Evolutionary conservation across 2,113 vertebrate species (phyloP).

Genomic region (Thunnus thynnus): DNA sequence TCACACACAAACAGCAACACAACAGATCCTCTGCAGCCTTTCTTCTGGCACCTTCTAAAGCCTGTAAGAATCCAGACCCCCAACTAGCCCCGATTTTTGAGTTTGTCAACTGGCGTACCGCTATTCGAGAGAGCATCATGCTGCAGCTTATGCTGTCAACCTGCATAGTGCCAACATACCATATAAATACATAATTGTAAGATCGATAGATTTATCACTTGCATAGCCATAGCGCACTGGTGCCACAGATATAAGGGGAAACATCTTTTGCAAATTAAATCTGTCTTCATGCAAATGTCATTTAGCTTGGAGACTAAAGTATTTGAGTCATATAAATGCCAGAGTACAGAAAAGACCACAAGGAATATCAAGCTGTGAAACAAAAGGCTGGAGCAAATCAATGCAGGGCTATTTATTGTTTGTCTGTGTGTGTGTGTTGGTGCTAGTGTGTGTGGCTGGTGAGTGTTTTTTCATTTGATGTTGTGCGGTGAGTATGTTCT

Average conservation of each 20-base stretch:
- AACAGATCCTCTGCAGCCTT: slow-evolving; percentile 23
- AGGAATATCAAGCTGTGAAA: slow-evolving; percentile 17
- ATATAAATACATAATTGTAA: slow-evolving; percentile 59
- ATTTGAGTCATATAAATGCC: slow-evolving; percentile 19
- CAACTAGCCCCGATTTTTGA: slow-evolving; percentile 32
- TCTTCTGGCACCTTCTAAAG: slow-evolving; percentile 32
- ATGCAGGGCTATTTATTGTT: slow-evolving; percentile 6
- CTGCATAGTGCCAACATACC: slow-evolving; percentile 46
- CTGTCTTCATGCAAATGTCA: slow-evolving; percentile 48
- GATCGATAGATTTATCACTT: slow-evolving; percentile 71
- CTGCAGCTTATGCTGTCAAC: slow-evolving; percentile 54
- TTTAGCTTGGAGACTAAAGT: slow-evolving; percentile 30
- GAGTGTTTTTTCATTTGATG: slow-evolving; percentile 34
- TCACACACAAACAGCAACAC: slow-evolving; percentile 43
- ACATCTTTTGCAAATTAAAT: slow-evolving; percentile 59
- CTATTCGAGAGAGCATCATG: slow-evolving; percentile 43
- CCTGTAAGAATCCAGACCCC: slow-evolving; percentile 20
- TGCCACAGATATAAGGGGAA: slow-evolving; percentile 53
- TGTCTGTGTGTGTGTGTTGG: slow-evolving; percentile 21
- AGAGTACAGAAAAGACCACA: slow-evolving; percentile 12
- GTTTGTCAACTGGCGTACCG: slow-evolving; percentile 37
- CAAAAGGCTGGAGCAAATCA: slow-evolving; percentile 9
- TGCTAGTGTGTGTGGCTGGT: slow-evolving; percentile 15
- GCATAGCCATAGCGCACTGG: slow-evolving; percentile 43
- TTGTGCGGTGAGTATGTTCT: slow-evolving; percentile 29